A percentile compares a stretch with the other conserved stretches of the same genome.
These are phyloP conservation scores for Peromyscus melanophrys DNA, from an alignment of 2,797 vertebrate species.

Conservation along the genomic window DNA sequence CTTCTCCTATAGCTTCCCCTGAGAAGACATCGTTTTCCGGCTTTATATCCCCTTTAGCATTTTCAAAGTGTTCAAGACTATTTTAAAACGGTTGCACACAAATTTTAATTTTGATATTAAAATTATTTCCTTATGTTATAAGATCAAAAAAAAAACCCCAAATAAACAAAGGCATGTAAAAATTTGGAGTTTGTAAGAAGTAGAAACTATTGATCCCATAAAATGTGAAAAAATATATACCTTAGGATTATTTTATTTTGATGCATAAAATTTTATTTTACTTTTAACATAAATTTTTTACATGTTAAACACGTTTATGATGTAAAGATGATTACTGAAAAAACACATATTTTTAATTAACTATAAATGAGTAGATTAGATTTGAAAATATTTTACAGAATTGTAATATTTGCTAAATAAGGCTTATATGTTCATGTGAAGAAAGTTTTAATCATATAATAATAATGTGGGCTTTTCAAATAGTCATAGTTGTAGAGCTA, in stretches of 20 bases:
- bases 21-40: neutral
- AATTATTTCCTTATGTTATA: rapidly evolving
- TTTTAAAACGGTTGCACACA: neutral
- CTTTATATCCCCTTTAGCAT: conserved; percentile 38
- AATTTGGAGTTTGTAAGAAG: neutral
- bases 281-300: neutral
- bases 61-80: neutral
- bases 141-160: neutral
- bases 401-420: neutral
- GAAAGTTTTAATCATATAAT: neutral
- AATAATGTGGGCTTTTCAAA: neutral
- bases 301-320: neutral
- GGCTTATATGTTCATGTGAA: neutral
- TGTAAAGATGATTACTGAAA: neutral
- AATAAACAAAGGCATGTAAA: neutral
- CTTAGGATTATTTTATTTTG: neutral
- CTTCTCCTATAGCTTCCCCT: neutral
- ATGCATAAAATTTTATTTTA: neutral
- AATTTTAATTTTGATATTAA: neutral
- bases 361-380: neutral
- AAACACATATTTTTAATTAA: conserved; percentile 1
- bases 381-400: neutral
- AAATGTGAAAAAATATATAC: conserved; percentile 5
- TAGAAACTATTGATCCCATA: neutral
- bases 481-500: neutral